Conservation (phyloP, 2,888 invertebrate species). For the Heteromurus nitidus region DNA sequence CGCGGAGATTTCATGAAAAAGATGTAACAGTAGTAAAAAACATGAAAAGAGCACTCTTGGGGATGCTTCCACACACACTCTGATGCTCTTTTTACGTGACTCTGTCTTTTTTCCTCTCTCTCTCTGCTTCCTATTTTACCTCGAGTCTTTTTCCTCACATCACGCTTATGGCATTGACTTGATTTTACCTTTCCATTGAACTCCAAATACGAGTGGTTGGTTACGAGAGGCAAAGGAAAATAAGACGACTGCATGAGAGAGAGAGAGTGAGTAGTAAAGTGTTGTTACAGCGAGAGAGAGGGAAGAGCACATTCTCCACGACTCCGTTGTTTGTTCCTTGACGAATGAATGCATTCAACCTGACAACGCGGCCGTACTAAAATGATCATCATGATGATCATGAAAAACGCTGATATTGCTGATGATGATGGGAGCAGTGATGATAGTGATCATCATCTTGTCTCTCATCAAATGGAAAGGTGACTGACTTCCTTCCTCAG, state of each 20-base stretch:
- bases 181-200: conserved; percentile 60
- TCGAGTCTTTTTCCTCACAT: too few species aligned
- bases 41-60: conserved; percentile 59
- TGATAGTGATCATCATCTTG: conserved; percentile 47
- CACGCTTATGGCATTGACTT: conserved; percentile 60
- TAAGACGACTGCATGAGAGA: background rate
- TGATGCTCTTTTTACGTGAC: conserved; percentile 62
- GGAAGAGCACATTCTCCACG: conserved; percentile 10
- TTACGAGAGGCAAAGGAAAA: conserved; percentile 15
- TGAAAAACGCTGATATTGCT: conserved; percentile 34
- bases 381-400: conserved; percentile 38
- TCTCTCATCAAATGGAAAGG: conserved; percentile 62
- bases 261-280: too few species aligned
- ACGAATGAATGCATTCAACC: conserved; percentile 23
- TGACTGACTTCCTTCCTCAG: conserved; percentile 60
- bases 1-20: conserved; percentile 46
- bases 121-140: background rate
- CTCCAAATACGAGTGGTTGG: conserved; percentile 41
- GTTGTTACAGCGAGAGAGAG: conserved; percentile 3
- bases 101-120: conserved; percentile 30
- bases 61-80: conserved; percentile 45
- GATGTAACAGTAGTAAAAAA: conserved; percentile 43
- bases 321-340: conserved; percentile 18
- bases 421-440: conserved; percentile 47
- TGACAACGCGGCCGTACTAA: conserved; percentile 17